Evolutionary conservation across 2,113 vertebrate genomes (phyloP), one percentile per base, ranked within the genome.

Genomic region (Turdus rufiventris): DNA sequence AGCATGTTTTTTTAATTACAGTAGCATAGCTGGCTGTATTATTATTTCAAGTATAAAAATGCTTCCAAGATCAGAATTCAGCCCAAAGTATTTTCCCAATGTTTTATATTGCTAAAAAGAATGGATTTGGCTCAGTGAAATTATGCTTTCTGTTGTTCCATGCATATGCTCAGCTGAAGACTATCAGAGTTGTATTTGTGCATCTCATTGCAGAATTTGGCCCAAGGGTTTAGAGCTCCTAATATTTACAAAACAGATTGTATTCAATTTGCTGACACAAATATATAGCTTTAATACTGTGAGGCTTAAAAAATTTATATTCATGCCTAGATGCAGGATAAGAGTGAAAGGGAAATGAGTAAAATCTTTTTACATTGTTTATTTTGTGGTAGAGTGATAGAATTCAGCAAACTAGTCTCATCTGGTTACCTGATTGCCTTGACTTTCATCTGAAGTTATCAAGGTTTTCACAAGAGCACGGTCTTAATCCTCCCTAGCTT

Each of bases 301-400:
- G 1, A 83, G 82, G 75, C 26, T 96, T 96, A 72, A 94, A 96
- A 96, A 96, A 88, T 88, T 91, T 92, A 91, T 96, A 85, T 79
- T 90, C 47, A 62, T 56, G 88, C 34, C 60, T 80, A 77, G 58
- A 90, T 94, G 48, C 36, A 83, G 40, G 71, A 67, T 65, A 95
- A 83, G 60, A 71, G 56, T 58, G 31, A 33, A 91, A 89, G 78
- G 54, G 48, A 95, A 89, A 96, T 68, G 43, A 78, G n/a, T 34
- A 81, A 80, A 90, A 74, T 62, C 17, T 84, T 74, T 75, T 90
- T n/a, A 38, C 12, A 4, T 31, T 88, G 56, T 18, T 79, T 76
- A n/a, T 89, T 77, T 94, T 93, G 60, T 61, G 68, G 40, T 56
- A 34, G 50, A 70, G 29, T 19, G 54, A 88, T 82, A 85, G 1